Evolutionary conservation across 2,797 vertebrate genomes (phyloP).

Genomic region (Mormyrops attenuatus): DNA sequence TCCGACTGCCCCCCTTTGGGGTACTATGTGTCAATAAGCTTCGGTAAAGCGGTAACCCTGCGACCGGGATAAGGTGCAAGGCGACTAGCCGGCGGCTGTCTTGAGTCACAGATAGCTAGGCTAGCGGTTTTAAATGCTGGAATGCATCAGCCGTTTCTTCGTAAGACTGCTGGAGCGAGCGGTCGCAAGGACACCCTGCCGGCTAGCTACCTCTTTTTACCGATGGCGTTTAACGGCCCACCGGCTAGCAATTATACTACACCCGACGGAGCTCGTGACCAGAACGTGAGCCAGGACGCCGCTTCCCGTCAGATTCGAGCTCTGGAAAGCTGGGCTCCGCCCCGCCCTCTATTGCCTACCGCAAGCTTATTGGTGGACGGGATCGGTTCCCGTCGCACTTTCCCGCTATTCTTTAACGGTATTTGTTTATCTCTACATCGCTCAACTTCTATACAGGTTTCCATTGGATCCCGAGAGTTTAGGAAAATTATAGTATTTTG

Average conservation of each 20-base stretch:
- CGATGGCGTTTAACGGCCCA: not conserved
- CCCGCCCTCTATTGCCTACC: not conserved
- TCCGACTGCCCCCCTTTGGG: not conserved
- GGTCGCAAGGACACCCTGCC: slow-evolving; percentile 18
- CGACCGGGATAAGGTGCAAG: slow-evolving; percentile 29
- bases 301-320: slow-evolving; percentile 35
- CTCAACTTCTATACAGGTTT: slow-evolving; percentile 14
- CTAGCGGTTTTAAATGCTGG: slow-evolving; percentile 52
- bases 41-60: not conserved
- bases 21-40: not conserved
- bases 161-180: slow-evolving; percentile 27
- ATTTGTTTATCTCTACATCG: slow-evolving; percentile 27
- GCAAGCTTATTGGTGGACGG: slow-evolving; percentile 32
- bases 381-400: not conserved
- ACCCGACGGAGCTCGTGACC: slow-evolving; percentile 63
- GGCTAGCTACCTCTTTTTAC: not conserved
- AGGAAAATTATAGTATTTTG: not conserved
- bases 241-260: not conserved
- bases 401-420: not conserved
- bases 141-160: slow-evolving; percentile 45
- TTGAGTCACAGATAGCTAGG: slow-evolving; percentile 44
- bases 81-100: slow-evolving; percentile 52
- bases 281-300: slow-evolving; percentile 39
- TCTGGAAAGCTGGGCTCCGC: slow-evolving; percentile 27
- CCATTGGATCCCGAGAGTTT: slow-evolving; percentile 29